A percentile compares a stretch with the other conserved stretches of the same genome.
phyloP scores from a whole-genome alignment of 2,113 vertebrate species.

The Xenopus laevis region DNA sequence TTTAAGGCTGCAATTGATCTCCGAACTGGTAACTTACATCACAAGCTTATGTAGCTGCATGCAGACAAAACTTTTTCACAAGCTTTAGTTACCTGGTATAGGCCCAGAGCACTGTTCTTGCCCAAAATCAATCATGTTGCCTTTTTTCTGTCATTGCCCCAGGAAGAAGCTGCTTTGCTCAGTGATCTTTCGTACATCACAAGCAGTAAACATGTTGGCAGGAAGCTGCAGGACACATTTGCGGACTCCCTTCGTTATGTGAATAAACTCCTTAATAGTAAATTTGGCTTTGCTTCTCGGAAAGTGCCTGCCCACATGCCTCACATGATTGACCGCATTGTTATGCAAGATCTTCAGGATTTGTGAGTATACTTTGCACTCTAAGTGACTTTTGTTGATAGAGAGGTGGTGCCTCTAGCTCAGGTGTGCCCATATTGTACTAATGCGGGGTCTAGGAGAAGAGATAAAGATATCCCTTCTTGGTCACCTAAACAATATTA shows the following conservation, averaged over 20 bases:
- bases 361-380: constrained; percentile 68
- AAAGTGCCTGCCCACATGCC: constrained; percentile 98
- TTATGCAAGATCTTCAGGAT: constrained; percentile 96
- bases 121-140: neutral
- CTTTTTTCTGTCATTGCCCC: constrained; percentile 26
- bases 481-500: no score
- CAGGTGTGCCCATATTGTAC: no score
- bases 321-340: constrained; percentile 91
- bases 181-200: constrained; percentile 72
- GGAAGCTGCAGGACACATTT: constrained; percentile 88
- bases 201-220: constrained; percentile 64
- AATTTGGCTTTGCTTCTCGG: constrained; percentile 93
- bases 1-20: no score
- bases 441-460: no score
- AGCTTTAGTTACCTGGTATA: neutral
- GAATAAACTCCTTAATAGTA: constrained; percentile 91
- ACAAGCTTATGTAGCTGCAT: no score
- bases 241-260: constrained; percentile 93
- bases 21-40: no score
- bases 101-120: neutral
- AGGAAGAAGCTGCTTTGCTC: constrained; percentile 82
- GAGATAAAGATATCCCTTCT: no score
- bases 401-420: no score
- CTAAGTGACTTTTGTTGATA: no score
- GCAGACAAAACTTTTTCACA: neutral